Evolutionary conservation across 2,113 vertebrate species (phyloP).

Genomic region (Coregonus clupeaformis): DNA sequence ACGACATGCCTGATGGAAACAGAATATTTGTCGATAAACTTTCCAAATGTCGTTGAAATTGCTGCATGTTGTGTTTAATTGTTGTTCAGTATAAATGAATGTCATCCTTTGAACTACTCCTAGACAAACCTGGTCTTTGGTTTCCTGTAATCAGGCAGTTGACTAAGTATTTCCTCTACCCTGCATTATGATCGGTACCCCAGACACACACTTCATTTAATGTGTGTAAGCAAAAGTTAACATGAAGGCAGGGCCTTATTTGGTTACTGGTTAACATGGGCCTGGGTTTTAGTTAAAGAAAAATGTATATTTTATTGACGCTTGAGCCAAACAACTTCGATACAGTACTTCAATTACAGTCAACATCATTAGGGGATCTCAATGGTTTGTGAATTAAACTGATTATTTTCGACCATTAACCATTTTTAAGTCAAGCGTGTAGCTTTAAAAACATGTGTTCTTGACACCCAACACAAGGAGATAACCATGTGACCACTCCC

Average conservation of each 20-base stretch:
- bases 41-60: too few species aligned
- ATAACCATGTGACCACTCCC: constrained; percentile 14
- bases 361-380: neutral
- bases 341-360: neutral
- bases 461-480: neutral
- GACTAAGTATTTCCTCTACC: neutral
- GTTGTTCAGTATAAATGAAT: too few species aligned
- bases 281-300: neutral
- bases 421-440: neutral
- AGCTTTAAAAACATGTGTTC: neutral
- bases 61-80: too few species aligned
- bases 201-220: neutral
- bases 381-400: neutral
- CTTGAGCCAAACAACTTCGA: neutral
- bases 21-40: too few species aligned
- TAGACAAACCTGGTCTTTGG: neutral
- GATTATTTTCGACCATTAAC: neutral
- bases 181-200: neutral
- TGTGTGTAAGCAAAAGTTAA: neutral
- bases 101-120: neutral
- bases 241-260: neutral
- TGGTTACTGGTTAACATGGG: neutral
- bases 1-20: neutral
- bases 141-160: neutral
- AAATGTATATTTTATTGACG: too few species aligned